Evolutionary conservation across 2,113 vertebrate species (phyloP).

Genomic region (Nibea coibor): DNA sequence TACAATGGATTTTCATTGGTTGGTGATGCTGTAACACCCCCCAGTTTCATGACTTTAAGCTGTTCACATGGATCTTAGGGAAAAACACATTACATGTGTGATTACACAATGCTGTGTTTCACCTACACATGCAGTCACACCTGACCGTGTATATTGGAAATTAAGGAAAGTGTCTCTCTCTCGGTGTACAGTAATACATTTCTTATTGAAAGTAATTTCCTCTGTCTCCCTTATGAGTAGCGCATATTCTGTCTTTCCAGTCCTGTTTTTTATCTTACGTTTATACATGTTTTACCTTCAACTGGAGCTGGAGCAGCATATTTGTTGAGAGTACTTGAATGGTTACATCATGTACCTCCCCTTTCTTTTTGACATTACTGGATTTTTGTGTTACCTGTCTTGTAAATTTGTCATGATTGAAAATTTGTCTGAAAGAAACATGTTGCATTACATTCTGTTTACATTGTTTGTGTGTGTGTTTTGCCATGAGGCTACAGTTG

Average conservation of each 20-base stretch:
- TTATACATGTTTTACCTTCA: background rate
- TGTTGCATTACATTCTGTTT: background rate
- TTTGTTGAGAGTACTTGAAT: background rate
- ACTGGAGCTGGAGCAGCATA: background rate
- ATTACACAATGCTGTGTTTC: background rate
- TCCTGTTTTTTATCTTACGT: background rate
- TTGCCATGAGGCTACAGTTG: background rate
- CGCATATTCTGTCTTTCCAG: background rate
- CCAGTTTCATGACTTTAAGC: background rate
- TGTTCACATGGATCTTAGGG: background rate
- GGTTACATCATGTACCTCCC: constrained; percentile 1
- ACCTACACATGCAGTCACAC: background rate
- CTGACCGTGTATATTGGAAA: background rate
- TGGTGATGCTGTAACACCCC: background rate
- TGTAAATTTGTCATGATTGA: background rate
- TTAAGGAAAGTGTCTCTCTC: background rate
- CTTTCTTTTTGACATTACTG: background rate
- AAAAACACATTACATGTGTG: background rate
- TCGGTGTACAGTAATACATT: background rate
- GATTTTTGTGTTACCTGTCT: background rate
- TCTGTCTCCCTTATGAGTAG: background rate
- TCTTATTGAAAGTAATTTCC: background rate
- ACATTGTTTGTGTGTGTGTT: too few species aligned
- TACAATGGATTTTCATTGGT: background rate
- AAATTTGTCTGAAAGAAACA: background rate